Base-by-base conservation (phyloP, 2,113 vertebrate genomes). In the Sinocyclocheilus anophthalmus region DNA sequence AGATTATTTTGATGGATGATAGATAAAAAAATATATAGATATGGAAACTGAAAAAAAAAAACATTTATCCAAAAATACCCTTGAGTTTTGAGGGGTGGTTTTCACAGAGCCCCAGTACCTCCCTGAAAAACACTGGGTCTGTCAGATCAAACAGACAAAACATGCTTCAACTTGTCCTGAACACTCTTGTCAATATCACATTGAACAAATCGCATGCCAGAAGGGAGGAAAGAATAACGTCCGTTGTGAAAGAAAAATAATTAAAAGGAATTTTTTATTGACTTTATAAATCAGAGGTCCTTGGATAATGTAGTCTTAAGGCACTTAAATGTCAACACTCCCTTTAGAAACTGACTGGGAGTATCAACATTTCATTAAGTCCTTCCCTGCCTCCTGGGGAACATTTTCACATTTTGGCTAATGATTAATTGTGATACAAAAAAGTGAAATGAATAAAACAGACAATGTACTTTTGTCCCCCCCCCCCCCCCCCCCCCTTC, bases 151-250 rank as follows among this genome's bases (percentile, higher is more conserved):
- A 22, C 26, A 24, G 24, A 77, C 57, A 11, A 65, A 18, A 45
- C 84, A 70, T 79, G 84, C 63, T 30, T 70, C 14, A 79, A 79
- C 84, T 79, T 30, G 33, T 48, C 57, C 59, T 85, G 26, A 55
- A 55, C 55, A 12, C 10, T 77, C 59, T 11, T 8, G 73, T 63
- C 11, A 85, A 33, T 16, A 45, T 48, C 48, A 42, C 12, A 61
- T 63, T 16, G 4, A 24, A n/a, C 22, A 24, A 24, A 80, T 24
- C 12, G 5, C 9, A 7, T 61, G 55, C 33, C 22, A 63, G 77
- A n/a, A 14, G 33, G 33, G 0, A 10, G 18, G 77, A 76, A 63
- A 80, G 8, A 59, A 59, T n/a, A 11, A 59, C 53, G 37, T 16
- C 22, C 3, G 0, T 24, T 63, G 55, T 24, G 12, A 24, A 63